These are phyloP conservation scores for Caloenas nicobarica DNA, from an alignment of 2,113 vertebrate genomes.

Conservation along the genomic window DNA sequence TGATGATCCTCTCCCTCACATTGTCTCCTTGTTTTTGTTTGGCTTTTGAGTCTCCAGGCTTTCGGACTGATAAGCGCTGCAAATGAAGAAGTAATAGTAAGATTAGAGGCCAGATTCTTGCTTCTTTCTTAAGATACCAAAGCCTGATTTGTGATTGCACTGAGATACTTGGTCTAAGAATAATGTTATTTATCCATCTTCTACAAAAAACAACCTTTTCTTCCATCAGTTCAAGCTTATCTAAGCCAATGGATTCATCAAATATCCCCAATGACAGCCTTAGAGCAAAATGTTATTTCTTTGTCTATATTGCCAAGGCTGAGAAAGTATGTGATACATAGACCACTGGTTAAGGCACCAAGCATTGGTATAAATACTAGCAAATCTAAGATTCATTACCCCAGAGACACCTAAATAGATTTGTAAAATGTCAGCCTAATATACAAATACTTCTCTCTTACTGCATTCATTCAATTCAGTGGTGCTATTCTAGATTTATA, in stretches of 20 bases:
- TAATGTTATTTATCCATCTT: not conserved
- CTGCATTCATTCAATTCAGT: not conserved
- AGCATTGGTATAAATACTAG: not conserved
- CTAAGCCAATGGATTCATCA: not conserved
- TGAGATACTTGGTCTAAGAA: not conserved
- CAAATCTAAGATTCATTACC: not conserved
- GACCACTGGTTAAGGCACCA: not conserved
- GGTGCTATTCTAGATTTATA: not conserved
- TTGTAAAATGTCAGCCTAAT: not conserved
- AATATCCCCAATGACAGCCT: not conserved
- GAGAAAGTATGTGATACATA: not conserved
- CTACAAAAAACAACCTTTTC: not conserved
- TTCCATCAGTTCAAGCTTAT: not conserved
- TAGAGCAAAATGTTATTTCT: not conserved
- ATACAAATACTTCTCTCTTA: not conserved
- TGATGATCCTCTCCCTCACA: conserved; percentile 93
- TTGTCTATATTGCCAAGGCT: not conserved
- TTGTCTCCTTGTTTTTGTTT: conserved; percentile 87
- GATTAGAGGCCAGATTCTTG: not conserved
- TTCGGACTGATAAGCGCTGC: conserved; percentile 88
- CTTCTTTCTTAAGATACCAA: not conserved
- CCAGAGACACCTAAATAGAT: not conserved
- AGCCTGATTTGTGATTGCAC: not conserved
- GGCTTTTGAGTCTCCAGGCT: conserved; percentile 74
- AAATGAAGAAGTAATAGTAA: conserved; percentile 25